phyloP scores from a whole-genome alignment of 2,113 vertebrate species.

The Crotalus helleri region DNA sequence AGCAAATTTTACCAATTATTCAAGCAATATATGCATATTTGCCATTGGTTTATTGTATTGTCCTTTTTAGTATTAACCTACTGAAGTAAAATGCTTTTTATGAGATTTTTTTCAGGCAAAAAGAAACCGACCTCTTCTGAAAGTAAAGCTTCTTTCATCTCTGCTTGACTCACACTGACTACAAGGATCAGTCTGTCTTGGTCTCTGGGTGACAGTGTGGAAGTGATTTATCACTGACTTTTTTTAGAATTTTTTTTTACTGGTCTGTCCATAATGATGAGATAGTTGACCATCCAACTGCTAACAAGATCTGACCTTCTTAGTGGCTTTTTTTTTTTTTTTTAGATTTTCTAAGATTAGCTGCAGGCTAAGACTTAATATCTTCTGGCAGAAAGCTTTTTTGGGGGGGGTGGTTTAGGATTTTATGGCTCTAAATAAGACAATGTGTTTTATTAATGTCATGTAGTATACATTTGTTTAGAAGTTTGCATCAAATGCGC shows the following conservation, averaged over 20 bases:
- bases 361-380: background rate
- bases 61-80: background rate
- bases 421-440: background rate
- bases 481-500: background rate
- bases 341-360: background rate
- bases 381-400: background rate
- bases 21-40: background rate
- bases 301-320: background rate
- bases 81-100: background rate
- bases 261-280: background rate
- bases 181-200: background rate
- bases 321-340: background rate
- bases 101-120: background rate
- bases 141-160: background rate
- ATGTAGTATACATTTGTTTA: background rate
- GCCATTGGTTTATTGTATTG: background rate
- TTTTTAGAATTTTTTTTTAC: background rate
- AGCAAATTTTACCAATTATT: background rate
- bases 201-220: background rate
- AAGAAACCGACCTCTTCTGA: background rate
- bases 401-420: too few relatives aligned
- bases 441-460: background rate
- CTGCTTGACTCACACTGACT: background rate
- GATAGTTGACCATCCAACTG: background rate
- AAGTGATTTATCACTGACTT: background rate